Evolutionary conservation across 2,113 vertebrate species (phyloP), one percentile per base, ranked within the genome.

Genomic region (Semnopithecus entellus): DNA sequence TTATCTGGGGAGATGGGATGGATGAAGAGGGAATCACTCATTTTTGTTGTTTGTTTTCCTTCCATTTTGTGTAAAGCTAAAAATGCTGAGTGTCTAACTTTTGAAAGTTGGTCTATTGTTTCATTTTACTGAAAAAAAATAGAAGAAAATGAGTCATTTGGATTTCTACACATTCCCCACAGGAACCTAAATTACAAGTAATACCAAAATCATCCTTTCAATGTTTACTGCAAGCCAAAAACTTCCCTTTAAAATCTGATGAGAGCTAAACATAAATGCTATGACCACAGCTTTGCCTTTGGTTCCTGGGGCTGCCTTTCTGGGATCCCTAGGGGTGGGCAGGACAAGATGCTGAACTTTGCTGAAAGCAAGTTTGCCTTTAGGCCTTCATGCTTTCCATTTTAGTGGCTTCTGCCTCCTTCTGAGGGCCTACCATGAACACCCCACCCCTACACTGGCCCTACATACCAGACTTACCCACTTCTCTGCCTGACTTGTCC

Each of bases 111-210:
- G 68, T 35, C 45, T 84, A 73, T 20, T 90, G 20, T 88, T 92
- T 84, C 72, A 68, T 87, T 90, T 96, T 64, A 57, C 52, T 83
- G 45, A 90, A 88, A 79, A 66, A 55, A 80, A 43, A 43, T 4
- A 81, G n/a, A 68, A 8, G 2, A 88, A 66, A 94, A 48, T 61
- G 59, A 95, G 38, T 93, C 48, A 76, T 97, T 61, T 95, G 48
- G 48, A 85, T 96, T 88, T 83, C 50, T 90, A 25, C 72, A 52
- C 35, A 30, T 18, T 85, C 93, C 66, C 70, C 79, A 76, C 66
- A 95, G 93, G 72, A 97, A 59, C 70, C 64, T 83, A 83, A 95
- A 90, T 92, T 92, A 88, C 20, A 70, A 93, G 61, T 27, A 66
- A 68, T 64, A 61, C 70, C 32, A 73, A 86, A 91, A 85, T 82